Evolutionary conservation across 2,888 invertebrate genomes (phyloP), one percentile per base, ranked within the genome.

Genomic region (Oligia latruncula): DNA sequence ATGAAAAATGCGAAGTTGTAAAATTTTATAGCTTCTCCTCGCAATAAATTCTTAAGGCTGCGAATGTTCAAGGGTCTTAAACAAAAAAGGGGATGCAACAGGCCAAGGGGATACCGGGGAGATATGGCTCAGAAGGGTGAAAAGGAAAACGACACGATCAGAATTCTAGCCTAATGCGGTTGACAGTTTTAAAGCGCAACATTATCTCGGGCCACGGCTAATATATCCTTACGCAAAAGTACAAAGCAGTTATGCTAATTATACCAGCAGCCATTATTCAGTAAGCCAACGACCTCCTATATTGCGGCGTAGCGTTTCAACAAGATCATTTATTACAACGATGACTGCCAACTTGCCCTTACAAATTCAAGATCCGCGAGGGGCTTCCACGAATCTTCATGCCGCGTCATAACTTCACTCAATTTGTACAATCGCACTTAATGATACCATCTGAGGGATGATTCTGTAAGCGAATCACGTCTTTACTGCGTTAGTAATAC

Each of bases 371-470:
- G 88, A 88, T 89, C 78, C 79, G 68, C 75, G 66, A 78, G 88
- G 82, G 81, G 86, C 68, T 86, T 84, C 86, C 77, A 86, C 83
- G 89, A 86, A 88, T 83, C 89, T 89, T 85, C 83, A 80, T 89
- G 91, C 90, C 81, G 74, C 89, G 90, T 92, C 91, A 91, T 92
- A 91, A 92, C 91, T 91, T 87, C 88, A 89, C 90, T 91, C 91
- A 92, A 91, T 92, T 92, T 90, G 90, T 90, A 91, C 89, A 90
- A 90, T 89, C 86, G 89, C 83, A 85, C 88, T 90, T 92, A 92
- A 92, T 91, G 91, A 89, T 90, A 89, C 87, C 83, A 88, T 89
- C 84, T 74, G 79, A 74, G 65, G 78, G 72, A 78, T 83, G 78
- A 77, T 71, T 72, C 46, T 81, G 84, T 90, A 90, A 81, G 82